Evolutionary conservation across 1,140 invertebrate species (phyloP), one percentile per base, ranked within the genome.

Genomic region (Eriocheir sinensis): DNA sequence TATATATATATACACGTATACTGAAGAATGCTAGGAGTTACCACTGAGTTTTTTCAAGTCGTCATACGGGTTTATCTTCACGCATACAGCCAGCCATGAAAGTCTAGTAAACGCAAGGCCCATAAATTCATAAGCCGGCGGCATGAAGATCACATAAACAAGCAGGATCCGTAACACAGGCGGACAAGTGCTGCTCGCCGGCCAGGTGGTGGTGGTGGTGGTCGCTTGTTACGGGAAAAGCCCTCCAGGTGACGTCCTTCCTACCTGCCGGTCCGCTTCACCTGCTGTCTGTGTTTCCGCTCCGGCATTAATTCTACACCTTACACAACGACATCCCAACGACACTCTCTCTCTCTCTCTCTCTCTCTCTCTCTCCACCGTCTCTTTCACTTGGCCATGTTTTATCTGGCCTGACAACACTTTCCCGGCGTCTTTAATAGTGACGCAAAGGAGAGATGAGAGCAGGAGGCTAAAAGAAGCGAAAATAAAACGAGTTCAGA

Each of bases 401-500:
- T 72, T n/a, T 72, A 72, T n/a, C 60, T 21, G 21, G 1, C 60
- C 60, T 12, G n/a, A 21, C 60, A 72, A 72, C 27, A 72, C 60
- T 72, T 72, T 72, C 60, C 60, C 27, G 27, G 21, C 60, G 60
- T 72, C 27, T 21, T 72, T 21, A 72, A 72, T 72, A 4, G 27
- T 72, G 60, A 72, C 60, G 60, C 17, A n/a, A 21, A 12, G 21
- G 60, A 72, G 60, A n/a, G 27, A 72, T 72, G 60, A 72, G 60
- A n/a, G 60, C 60, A 72, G 21, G 60, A 72, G 48, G 60, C 60
- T 72, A 21, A 72, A 72, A 72, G 60, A 72, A 72, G 60, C 60
- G 60, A 72, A 72, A 72, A 72, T 72, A 72, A 72, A 72, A 72
- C 60, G 60, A 72, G 60, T 72, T n/a, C 60, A 72, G 9, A 72